phyloP scores from a whole-genome alignment of 2,888 invertebrate genomes.

The Dendrolimus houi region DNA sequence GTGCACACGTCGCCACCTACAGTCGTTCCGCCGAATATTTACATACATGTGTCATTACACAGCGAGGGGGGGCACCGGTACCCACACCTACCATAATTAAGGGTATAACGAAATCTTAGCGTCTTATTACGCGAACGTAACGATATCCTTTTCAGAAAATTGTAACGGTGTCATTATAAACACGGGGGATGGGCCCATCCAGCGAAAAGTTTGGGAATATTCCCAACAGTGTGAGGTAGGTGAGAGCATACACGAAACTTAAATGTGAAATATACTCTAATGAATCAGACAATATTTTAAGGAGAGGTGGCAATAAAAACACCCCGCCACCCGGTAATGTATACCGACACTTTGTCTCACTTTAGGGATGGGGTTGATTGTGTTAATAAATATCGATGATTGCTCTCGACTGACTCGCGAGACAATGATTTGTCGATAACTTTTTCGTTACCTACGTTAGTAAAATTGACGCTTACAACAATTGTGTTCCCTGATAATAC shows the following conservation, averaged over 20 bases:
- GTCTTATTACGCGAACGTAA: conserved; percentile 74
- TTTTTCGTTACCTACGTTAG: too few species aligned
- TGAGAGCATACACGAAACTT: conserved; percentile 66
- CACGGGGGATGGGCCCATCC: conserved; percentile 50
- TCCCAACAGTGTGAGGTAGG: conserved; percentile 35
- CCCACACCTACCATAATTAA: conserved; percentile 64
- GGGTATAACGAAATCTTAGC: conserved; percentile 75
- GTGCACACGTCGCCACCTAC: conserved; percentile 70
- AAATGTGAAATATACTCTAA: conserved; percentile 75
- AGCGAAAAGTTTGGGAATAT: conserved; percentile 53
- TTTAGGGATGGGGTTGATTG: conserved; percentile 56
- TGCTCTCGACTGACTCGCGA: background rate
- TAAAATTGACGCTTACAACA: too few species aligned
- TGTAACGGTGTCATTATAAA: conserved; percentile 65
- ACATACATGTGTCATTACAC: conserved; percentile 75
- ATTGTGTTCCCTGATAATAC: too few species aligned
- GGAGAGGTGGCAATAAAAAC: conserved; percentile 70
- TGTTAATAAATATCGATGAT: conserved; percentile 66
- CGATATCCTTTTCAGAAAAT: conserved; percentile 72
- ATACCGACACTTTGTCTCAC: conserved; percentile 68
- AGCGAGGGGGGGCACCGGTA: conserved; percentile 14
- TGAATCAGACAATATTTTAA: conserved; percentile 77
- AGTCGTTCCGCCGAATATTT: conserved; percentile 69
- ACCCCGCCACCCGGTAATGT: conserved; percentile 64
- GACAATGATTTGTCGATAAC: too few species aligned